phyloP scores from a whole-genome alignment of 2,797 vertebrate genomes.

The Coluber constrictor region DNA sequence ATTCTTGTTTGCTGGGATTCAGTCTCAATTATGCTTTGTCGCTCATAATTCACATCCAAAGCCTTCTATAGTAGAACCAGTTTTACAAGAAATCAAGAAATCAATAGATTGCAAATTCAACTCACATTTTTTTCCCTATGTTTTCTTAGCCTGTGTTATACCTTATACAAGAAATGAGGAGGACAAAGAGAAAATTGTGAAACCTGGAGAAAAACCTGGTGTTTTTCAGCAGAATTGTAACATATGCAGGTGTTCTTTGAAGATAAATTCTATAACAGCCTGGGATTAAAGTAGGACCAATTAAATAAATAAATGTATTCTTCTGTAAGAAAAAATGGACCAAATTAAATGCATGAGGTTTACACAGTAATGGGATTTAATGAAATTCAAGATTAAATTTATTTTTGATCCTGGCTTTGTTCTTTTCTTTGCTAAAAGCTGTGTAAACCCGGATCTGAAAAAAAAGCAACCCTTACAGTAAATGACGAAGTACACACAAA shows the following conservation, averaged over 20 bases:
- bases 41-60: not conserved
- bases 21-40: not conserved
- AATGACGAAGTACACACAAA: not conserved
- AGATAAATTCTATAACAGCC: not conserved
- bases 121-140: not conserved
- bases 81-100: not conserved
- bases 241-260: not conserved
- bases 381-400: not conserved
- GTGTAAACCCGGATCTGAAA: not conserved
- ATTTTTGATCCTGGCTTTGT: not conserved
- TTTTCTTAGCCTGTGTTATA: not conserved
- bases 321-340: not conserved
- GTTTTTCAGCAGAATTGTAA: not conserved
- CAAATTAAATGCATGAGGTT: not conserved
- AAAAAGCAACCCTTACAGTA: not conserved
- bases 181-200: not conserved
- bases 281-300: not conserved
- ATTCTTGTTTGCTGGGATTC: not conserved
- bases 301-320: not conserved
- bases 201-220: not conserved
- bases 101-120: not conserved
- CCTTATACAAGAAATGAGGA: not conserved
- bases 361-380: not conserved
- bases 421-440: not conserved
- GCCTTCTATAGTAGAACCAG: not conserved